A percentile compares a stretch with the other conserved stretches of the same genome.
These are phyloP conservation scores for Hypotaenidia philippensis DNA, from an alignment of 2,797 vertebrate species.

Conservation along the genomic window DNA sequence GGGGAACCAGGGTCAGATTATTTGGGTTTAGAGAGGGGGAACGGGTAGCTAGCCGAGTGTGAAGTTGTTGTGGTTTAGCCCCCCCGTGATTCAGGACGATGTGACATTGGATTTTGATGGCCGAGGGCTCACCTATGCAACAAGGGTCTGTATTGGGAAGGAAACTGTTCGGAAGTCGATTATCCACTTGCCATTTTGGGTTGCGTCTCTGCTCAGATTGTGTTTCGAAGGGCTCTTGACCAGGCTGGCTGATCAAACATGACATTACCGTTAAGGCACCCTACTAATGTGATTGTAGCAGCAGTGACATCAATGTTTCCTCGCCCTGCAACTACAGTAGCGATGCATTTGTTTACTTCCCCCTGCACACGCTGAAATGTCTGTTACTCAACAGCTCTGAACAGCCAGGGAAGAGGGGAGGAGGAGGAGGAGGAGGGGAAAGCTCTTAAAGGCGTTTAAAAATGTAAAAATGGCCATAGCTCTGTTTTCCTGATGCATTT, in stretches of 20 bases:
- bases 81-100: neutral
- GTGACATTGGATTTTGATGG: neutral
- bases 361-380: slow-evolving; percentile 1
- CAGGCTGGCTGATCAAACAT: slow-evolving; percentile 29
- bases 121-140: neutral
- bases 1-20: neutral
- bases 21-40: neutral
- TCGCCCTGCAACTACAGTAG: slow-evolving; percentile 58
- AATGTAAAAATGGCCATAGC: neutral
- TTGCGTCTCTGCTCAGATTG: neutral
- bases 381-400: slow-evolving; percentile 28
- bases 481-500: neutral
- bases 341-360: slow-evolving; percentile 65
- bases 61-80: neutral
- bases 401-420: neutral
- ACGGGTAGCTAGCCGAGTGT: neutral
- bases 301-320: slow-evolving; percentile 59
- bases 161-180: neutral
- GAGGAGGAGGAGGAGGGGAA: slow-evolving; percentile 9
- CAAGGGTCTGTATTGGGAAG: neutral
- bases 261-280: slow-evolving; percentile 25
- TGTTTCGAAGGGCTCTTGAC: neutral
- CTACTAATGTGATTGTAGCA: slow-evolving; percentile 47
- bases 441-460: neutral
- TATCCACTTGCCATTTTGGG: neutral